Percentiles rank a stretch among this genome's conserved stretches.
Evolutionary conservation across 2,113 vertebrate species (phyloP).

Genomic region (Pontoporia blainvillei): DNA sequence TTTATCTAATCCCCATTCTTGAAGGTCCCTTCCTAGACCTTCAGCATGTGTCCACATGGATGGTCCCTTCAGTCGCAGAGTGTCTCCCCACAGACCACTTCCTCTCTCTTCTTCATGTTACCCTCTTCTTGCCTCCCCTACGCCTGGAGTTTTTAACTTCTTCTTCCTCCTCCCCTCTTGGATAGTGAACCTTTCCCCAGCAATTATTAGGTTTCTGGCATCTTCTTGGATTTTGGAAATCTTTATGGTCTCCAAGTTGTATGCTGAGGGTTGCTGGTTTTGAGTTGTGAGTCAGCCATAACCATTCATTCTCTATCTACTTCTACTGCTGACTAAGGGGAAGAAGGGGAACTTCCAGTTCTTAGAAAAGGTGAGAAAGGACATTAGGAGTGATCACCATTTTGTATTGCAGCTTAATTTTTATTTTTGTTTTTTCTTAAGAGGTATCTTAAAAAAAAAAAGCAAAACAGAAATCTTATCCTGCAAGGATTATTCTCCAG

Average conservation of each 20-base stretch:
- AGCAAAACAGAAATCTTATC: not conserved
- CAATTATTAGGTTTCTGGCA: not conserved
- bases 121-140: not conserved
- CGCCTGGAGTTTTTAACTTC: not conserved
- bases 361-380: not conserved
- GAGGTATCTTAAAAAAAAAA: not conserved
- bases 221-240: not conserved
- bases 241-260: not conserved
- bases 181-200: not conserved
- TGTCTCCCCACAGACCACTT: not conserved
- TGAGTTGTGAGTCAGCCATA: not conserved
- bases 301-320: not conserved
- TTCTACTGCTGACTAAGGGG: not conserved
- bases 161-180: not conserved
- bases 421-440: constrained; percentile 6
- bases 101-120: not conserved
- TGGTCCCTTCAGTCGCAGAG: not conserved
- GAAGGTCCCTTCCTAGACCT: not conserved
- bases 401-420: not conserved
- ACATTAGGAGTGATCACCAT: not conserved
- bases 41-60: not conserved
- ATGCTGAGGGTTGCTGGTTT: not conserved
- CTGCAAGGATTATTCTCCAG: not conserved
- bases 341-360: not conserved
- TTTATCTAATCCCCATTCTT: not conserved